A percentile compares a stretch with the other conserved stretches of the same genome.
phyloP scores from a whole-genome alignment of 2,888 invertebrate species.

The Ophion ellenae region DNA sequence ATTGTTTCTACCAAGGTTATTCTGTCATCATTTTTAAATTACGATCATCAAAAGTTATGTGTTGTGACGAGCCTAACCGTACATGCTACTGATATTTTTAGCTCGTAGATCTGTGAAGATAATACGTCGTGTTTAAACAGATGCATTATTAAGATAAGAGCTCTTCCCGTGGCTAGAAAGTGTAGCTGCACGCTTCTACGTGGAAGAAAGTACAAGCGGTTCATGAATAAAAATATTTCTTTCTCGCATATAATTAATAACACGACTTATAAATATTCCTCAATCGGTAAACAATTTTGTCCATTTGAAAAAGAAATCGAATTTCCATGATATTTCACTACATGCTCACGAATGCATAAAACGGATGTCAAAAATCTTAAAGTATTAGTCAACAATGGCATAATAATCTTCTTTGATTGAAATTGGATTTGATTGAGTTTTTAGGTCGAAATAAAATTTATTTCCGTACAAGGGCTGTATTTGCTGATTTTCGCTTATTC shows the following conservation, averaged over 20 bases:
- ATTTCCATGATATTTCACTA: constrained; percentile 3
- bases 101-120: constrained; percentile 8
- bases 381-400: too few relatives aligned
- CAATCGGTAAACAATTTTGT: background rate
- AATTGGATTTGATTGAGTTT: too few relatives aligned
- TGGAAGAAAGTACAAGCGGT: constrained; percentile 44
- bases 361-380: background rate
- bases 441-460: too few relatives aligned
- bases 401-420: too few relatives aligned
- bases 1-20: background rate
- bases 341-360: background rate
- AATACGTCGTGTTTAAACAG: constrained; percentile 31
- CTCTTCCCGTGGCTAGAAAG: constrained; percentile 49
- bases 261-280: background rate
- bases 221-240: constrained; percentile 26
- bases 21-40: constrained; percentile 11
- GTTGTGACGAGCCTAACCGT: background rate
- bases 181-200: constrained; percentile 41
- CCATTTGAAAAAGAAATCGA: background rate
- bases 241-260: constrained; percentile 10
- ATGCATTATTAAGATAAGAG: constrained; percentile 45
- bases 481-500: background rate
- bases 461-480: background rate
- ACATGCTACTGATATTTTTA: constrained; percentile 15
- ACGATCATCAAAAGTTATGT: background rate